Evolutionary conservation across 1,140 invertebrate species (phyloP), one percentile per base, ranked within the genome.

Genomic region (Macrocentrus cingulum): DNA sequence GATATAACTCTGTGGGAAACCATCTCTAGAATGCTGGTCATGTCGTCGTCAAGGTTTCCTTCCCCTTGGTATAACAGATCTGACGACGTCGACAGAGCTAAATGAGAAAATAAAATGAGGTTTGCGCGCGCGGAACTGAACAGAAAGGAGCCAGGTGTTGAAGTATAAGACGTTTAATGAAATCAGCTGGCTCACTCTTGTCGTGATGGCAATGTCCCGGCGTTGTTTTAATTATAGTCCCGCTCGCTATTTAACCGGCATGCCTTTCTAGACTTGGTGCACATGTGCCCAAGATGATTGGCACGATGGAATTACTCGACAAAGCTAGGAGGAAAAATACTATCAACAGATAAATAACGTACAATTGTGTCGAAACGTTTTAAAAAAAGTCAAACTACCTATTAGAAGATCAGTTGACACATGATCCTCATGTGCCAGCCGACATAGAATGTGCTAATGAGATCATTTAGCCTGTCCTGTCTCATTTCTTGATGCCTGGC

Each of bases 381-480:
- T n/a, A n/a, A n/a, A n/a, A n/a, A n/a, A n/a, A n/a, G n/a, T n/a
- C n/a, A n/a, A n/a, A n/a, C n/a, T n/a, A n/a, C n/a, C n/a, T n/a
- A n/a, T n/a, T n/a, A n/a, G 64, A 69, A 58, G 65, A 64, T 75
- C 68, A 64, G 66, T 75, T 78, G 74, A 76, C 70, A 76, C 68
- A 71, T 66, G 71, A 66, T 29, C 4, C 25, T 5, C 61, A 64
- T 4, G 69, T 69, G 61, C 58, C 69, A 66, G 62, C 60, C 66
- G 61, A 66, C 64, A 64, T 72, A 70, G 75, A 79, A 79, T 79
- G 75, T 75, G 74, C 71, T 79, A 79, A 79, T 79, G 74, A 76
- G 76, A 76, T 77, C 75, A 76, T 79, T 77, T 76, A 75, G 70
- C 72, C 63, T 65, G 59, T 58, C 57, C 51, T 13, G 45, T 32